Evolutionary conservation across 2,113 vertebrate species (phyloP).

Genomic region (Alligator sinensis): DNA sequence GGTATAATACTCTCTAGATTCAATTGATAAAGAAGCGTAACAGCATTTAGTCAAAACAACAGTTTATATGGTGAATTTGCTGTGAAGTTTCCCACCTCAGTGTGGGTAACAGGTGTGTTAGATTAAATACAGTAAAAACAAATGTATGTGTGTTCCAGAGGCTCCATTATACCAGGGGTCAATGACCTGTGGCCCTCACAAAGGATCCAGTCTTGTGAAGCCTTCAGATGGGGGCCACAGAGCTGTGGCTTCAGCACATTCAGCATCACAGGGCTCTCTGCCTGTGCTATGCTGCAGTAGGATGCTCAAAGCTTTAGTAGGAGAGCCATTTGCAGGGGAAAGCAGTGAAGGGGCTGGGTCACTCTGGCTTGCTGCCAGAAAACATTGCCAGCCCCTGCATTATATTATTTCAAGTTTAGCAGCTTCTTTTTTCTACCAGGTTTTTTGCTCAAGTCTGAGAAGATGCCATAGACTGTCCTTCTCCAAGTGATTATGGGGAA

Average conservation of each 20-base stretch:
- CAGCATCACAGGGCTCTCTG: too few species aligned
- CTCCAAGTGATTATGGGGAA: neutral
- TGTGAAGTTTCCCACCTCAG: neutral
- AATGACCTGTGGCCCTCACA: too few species aligned
- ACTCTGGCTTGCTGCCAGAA: too few species aligned
- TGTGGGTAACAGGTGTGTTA: neutral
- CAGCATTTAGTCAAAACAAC: neutral
- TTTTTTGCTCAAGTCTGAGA: neutral
- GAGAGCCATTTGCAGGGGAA: too few species aligned
- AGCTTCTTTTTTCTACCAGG: neutral
- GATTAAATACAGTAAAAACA: neutral
- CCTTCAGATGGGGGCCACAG: too few species aligned
- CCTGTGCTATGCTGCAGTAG: too few species aligned
- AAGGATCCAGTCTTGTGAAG: too few species aligned
- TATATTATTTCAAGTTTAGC: neutral
- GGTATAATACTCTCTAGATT: neutral
- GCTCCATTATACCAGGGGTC: neutral
- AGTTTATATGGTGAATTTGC: neutral
- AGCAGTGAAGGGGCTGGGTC: too few species aligned
- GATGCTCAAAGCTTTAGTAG: too few species aligned
- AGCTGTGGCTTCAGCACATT: too few species aligned
- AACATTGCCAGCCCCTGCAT: neutral
- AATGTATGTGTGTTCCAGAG: neutral
- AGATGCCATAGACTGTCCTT: neutral
- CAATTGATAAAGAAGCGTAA: neutral